Conservation (phyloP, 2,888 invertebrate genomes). For the Buathra laborator region DNA sequence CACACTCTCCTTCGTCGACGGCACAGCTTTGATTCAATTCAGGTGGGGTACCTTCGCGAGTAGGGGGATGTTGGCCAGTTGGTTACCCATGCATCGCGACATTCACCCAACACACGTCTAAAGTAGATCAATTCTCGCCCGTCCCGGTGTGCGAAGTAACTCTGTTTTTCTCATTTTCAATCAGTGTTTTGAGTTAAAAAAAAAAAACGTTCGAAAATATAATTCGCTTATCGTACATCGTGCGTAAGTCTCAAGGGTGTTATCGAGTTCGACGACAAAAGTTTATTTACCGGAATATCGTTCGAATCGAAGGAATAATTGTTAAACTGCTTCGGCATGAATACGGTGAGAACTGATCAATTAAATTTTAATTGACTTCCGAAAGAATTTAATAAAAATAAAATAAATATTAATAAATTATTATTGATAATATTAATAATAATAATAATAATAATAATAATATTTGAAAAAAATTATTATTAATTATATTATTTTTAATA, state of each 20-base stretch:
- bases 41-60: slow-evolving; percentile 67
- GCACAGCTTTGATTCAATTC: slow-evolving; percentile 51
- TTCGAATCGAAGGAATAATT: neutral
- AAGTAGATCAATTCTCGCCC: slow-evolving; percentile 81
- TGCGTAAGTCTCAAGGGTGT: slow-evolving; percentile 8
- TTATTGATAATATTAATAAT: too few species aligned
- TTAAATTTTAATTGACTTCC: neutral
- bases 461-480: neutral
- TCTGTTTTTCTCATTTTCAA: neutral
- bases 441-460: neutral
- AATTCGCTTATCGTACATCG: neutral
- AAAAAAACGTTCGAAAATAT: neutral
- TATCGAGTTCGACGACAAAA: slow-evolving; percentile 5
- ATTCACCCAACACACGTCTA: slow-evolving; percentile 79
- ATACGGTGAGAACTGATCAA: slow-evolving; percentile 31
- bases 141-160: slow-evolving; percentile 63
- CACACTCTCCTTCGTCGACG: slow-evolving; percentile 46
- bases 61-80: slow-evolving; percentile 68
- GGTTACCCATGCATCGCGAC: slow-evolving; percentile 74
- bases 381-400: too few species aligned
- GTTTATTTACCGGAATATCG: neutral
- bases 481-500: neutral
- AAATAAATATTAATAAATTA: neutral
- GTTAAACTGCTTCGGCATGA: slow-evolving; percentile 17
- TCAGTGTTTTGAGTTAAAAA: neutral